Evolutionary conservation across 1,140 invertebrate species (phyloP).

Genomic region (Trinorchestia longiramus): DNA sequence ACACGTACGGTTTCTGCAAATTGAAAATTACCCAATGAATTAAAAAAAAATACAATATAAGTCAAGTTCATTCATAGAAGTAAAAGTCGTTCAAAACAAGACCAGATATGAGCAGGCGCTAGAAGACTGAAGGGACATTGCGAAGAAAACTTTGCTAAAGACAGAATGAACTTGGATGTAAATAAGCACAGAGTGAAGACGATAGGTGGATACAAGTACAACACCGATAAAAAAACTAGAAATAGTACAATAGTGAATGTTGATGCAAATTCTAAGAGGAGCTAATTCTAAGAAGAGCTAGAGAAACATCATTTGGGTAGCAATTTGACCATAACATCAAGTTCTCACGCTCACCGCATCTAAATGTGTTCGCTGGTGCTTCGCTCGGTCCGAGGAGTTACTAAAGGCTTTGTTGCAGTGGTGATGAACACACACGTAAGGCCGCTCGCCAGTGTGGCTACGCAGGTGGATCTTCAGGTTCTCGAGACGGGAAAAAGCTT

Average conservation of each 20-base stretch:
- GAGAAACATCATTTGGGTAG: neutral
- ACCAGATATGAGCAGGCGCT: neutral
- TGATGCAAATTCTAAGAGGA: neutral
- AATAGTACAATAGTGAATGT: neutral
- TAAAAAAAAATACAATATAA: neutral
- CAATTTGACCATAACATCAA: neutral
- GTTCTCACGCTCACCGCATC: slow-evolving; percentile 82
- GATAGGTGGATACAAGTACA: neutral
- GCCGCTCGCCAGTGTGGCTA: slow-evolving; percentile 71
- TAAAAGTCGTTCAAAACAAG: too few species aligned
- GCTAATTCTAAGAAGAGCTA: neutral
- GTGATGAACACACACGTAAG: slow-evolving; percentile 86
- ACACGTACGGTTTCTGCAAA: slow-evolving; percentile 91
- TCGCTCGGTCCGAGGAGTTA: slow-evolving; percentile 95
- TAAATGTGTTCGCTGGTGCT: slow-evolving; percentile 96
- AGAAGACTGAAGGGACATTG: neutral
- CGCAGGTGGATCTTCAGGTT: slow-evolving; percentile 94
- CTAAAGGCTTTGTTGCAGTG: slow-evolving; percentile 93
- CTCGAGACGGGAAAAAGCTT: slow-evolving; percentile 94
- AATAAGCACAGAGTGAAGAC: neutral
- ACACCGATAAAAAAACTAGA: neutral
- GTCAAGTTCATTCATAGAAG: neutral
- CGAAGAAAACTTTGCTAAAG: neutral
- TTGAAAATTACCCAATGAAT: neutral
- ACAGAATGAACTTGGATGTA: neutral